These are phyloP conservation scores for Bufotes viridis DNA, from an alignment of 2,797 vertebrate species.

Conservation along the genomic window DNA sequence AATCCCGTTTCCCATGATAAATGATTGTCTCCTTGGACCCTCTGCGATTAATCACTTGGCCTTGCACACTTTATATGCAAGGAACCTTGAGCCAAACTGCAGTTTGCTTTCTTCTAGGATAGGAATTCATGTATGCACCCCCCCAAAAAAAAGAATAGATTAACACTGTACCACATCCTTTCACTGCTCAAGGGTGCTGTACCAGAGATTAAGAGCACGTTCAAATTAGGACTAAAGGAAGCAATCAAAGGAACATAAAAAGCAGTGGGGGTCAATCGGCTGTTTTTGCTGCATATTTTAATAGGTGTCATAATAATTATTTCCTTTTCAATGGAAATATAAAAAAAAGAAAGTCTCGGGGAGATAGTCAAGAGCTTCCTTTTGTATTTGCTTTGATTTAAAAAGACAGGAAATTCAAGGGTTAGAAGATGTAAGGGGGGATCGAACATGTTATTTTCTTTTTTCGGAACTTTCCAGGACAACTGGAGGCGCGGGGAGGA, in stretches of 20 bases:
- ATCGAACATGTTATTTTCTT: constrained; percentile 45
- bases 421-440: constrained; percentile 29
- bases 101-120: constrained; percentile 61
- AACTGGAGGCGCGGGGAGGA: constrained; percentile 20
- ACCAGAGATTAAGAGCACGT: constrained; percentile 59
- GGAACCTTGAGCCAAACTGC: constrained; percentile 63
- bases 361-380: constrained; percentile 1
- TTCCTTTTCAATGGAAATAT: constrained; percentile 38
- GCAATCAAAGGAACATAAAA: constrained; percentile 56
- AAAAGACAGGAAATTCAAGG: constrained; percentile 42
- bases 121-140: constrained; percentile 60
- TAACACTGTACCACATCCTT: constrained; percentile 67
- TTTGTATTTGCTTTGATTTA: constrained; percentile 37
- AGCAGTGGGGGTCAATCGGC: constrained; percentile 66
- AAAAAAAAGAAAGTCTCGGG: not conserved
- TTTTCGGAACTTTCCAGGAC: constrained; percentile 32
- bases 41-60: constrained; percentile 72
- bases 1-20: constrained; percentile 74
- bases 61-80: constrained; percentile 66
- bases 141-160: constrained; percentile 65
- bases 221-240: constrained; percentile 63
- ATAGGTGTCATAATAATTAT: constrained; percentile 31
- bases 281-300: constrained; percentile 28
- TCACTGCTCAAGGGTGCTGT: constrained; percentile 66
- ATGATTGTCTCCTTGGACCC: constrained; percentile 71